Evolutionary conservation across 2,888 invertebrate species (phyloP).

Genomic region (Apotomis capreana): DNA sequence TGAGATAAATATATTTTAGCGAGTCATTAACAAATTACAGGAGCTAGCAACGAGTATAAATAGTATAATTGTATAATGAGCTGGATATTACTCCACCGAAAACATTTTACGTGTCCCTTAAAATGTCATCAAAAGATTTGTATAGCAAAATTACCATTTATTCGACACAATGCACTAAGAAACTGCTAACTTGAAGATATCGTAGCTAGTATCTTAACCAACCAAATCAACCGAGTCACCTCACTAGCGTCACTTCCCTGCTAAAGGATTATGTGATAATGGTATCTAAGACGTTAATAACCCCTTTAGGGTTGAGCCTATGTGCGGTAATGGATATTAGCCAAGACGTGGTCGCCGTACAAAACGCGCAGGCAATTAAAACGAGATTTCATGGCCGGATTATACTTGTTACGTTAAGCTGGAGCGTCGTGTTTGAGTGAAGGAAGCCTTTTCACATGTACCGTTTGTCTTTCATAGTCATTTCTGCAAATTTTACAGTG

Average conservation of each 20-base stretch:
- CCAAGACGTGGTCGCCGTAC: slow-evolving; percentile 63
- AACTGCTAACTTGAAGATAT: background rate
- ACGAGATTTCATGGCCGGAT: slow-evolving; percentile 61
- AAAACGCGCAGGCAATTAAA: slow-evolving; percentile 62
- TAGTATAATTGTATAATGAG: no score
- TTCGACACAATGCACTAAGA: no score
- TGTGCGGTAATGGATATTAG: slow-evolving; percentile 71
- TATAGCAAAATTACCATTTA: no score
- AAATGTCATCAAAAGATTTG: no score
- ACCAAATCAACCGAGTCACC: background rate
- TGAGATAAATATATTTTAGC: no score
- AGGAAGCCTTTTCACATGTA: background rate
- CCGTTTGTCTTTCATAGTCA: no score
- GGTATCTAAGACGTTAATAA: slow-evolving; percentile 73
- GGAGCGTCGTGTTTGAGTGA: slow-evolving; percentile 4
- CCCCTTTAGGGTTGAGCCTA: slow-evolving; percentile 71
- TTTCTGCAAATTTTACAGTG: no score
- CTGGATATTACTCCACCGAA: no score
- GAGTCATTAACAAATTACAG: no score
- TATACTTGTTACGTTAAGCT: slow-evolving; percentile 50
- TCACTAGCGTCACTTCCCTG: slow-evolving; percentile 61
- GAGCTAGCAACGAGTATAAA: no score
- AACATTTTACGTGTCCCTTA: no score
- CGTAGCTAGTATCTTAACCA: background rate
- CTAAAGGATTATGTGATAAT: slow-evolving; percentile 76